These are phyloP conservation scores for Phasia obesa DNA, from an alignment of 2,888 invertebrate genomes.

Conservation along the genomic window DNA sequence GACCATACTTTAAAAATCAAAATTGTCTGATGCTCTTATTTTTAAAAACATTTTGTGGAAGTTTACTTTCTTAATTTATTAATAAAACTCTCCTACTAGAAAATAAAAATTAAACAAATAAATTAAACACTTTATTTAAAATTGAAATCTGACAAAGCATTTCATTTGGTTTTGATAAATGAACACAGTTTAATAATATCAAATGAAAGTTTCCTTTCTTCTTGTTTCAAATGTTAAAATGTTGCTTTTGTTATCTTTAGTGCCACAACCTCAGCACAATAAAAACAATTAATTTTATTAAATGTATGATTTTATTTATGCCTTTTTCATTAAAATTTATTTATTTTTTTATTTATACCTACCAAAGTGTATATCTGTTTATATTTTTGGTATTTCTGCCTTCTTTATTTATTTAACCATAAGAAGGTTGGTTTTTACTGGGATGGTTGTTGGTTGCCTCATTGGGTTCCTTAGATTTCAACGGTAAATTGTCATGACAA, in stretches of 20 bases:
- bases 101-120: neutral
- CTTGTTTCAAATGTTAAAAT: conserved; percentile 3
- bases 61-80: no score
- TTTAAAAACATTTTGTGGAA: no score
- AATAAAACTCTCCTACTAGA: no score
- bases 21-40: no score
- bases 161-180: conserved; percentile 4
- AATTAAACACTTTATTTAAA: neutral
- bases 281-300: conserved; percentile 66
- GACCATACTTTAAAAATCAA: no score
- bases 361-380: neutral
- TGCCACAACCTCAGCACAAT: conserved; percentile 48
- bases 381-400: conserved; percentile 7
- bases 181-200: conserved; percentile 9
- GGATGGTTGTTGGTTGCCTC: neutral
- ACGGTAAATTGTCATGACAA: conserved; percentile 12
- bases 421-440: neutral
- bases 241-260: conserved; percentile 51
- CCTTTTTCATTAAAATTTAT: conserved; percentile 65
- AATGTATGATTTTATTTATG: conserved; percentile 35
- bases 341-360: conserved; percentile 3
- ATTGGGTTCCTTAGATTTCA: neutral
- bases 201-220: neutral
- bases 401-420: conserved; percentile 20
- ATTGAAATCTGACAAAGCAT: conserved; percentile 12